Base-by-base conservation (phyloP, 1,140 invertebrate genomes). In the Drosophila sucinea region DNA sequence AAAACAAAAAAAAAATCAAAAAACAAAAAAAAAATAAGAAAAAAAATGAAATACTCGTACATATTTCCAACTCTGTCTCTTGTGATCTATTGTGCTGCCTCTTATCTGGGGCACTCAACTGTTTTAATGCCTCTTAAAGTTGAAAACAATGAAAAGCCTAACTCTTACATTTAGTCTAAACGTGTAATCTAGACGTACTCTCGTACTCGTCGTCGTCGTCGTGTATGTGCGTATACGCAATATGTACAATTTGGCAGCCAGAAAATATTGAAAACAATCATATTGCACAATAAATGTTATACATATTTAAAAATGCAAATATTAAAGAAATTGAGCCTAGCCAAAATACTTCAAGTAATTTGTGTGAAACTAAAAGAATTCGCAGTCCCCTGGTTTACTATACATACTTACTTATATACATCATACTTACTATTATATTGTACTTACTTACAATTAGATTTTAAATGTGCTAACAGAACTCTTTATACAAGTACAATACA, bases 21-120 rank as follows among this genome's bases (percentile, higher is more conserved):
- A 5, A n/a, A 41, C 1, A 17, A 3, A 17, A 41, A 17, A 17
- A 17, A 17, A 17, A 17, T 6, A 25, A 51, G 27, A 51, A n/a
- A 44, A 2, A 47, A 23, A 40, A 47, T 2, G 44, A 47, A 47
- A 47, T 47, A 47, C 44, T 47, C 44, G 23, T 47, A 47, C 44
- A 25, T 51, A 51, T 51, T 51, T 51, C 83, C 83, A 86, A 87
- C 75, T 87, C 83, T 86, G 63, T 89, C 83, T 87, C 84, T 87
- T 87, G 83, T 87, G 83, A 87, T 87, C 83, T 87, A 79, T 89
- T 87, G 83, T 87, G 83, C 87, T 86, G 83, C 83, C 44, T 51
- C 44, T 51, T 86, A 76, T 73, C 60, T 65, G 75, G 78, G 71
- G 83, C 82, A 86, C 82, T 86, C 79, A 75, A 79, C 69, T 87